Base-by-base conservation (phyloP, 2,888 invertebrate species). In the Chironomus riparius region DNA sequence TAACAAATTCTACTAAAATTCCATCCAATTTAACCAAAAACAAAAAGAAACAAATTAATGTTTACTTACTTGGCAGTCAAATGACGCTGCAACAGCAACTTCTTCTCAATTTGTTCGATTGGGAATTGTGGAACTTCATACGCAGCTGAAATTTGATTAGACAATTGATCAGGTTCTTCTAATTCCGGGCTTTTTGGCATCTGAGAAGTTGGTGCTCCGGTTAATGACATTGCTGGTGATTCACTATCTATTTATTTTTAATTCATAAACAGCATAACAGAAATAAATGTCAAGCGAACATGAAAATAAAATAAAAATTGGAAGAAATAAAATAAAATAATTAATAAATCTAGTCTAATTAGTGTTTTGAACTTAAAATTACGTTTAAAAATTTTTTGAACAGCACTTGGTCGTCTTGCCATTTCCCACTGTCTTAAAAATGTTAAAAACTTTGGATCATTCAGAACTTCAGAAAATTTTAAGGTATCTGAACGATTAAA, bases 121-220 rank as follows among this genome's bases (percentile, higher is more conserved):
- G 98, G 98, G 84, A 97, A 98, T 85, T 97, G 97, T 0, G 97
- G 96, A 61, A 98, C 93, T 85, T 98, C 98, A 83, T 97, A 98
- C 0, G 97, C 97, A 6, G 97, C 96, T 4, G 97, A 95, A 79
- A 96, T 90, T 84, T 95, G 94, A 82, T 95, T 95, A 76, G 92
- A 90, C 15, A 91, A 84, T 80, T 90, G 90, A 0, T 76, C 76
- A 2, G 47, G 13, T 21, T 61, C 72, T 10, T 73, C 74, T 2
- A 22, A 5, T 6, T 76, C 76, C 13, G 76, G 76, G 24, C 24
- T 76, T 22, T 69, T 76, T 28, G 74, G 74, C 21, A 62, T 61
- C 22, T 15, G 15, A 10, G 10, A 24, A 0, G 7, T 56, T n/a
- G 13, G 21, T 7, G 10, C 69, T 21, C 76, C 76, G 15, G 50